Evolutionary conservation across 1,140 invertebrate species (phyloP), one percentile per base, ranked within the genome.

Genomic region (Eueides isabella): DNA sequence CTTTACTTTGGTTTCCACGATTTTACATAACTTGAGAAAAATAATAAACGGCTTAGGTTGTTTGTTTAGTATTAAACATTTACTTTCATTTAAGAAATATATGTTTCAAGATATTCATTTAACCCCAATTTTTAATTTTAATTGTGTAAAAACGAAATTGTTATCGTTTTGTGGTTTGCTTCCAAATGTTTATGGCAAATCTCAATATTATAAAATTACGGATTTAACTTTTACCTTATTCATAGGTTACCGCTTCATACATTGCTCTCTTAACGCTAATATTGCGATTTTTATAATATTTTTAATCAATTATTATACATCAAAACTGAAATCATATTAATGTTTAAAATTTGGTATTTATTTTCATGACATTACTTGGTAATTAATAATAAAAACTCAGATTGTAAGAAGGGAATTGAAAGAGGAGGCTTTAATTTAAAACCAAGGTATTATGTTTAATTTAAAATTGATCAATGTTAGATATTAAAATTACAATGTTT

Each of bases 141-240:
- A 5, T 5, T 14, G 14, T 38, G 14, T 19, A 11, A 11, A 23
- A 12, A 26, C 19, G 7, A n/a, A 6, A 19, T 48, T 48, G 5
- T 48, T 48, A 23, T 48, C 16, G 41, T 6, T 48, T 48, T 48
- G 6, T 16, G 14, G n/a, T 44, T 26, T 26, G 19, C 19, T 0
- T 7, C 23, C 23, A 33, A 67, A 35, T 72, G 71, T 61, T 28
- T 72, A 72, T 67, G 71, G 71, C 63, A 30, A 66, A 55, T 55
- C 48, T 19, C 7, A 9, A 63, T 26, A 63, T 55, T 67, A 19
- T 44, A 48, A 29, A 28, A 72, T 72, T 38, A 72, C 64, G 71
- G 71, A 72, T 72, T 61, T 67, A 72, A 67, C 67, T 69, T 30
- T 55, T 72, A 72, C 28, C 71, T 67, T 72, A 72, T 41, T 44